phyloP scores from a whole-genome alignment of 2,888 invertebrate genomes.

The Caenorhabditis imperialis region DNA sequence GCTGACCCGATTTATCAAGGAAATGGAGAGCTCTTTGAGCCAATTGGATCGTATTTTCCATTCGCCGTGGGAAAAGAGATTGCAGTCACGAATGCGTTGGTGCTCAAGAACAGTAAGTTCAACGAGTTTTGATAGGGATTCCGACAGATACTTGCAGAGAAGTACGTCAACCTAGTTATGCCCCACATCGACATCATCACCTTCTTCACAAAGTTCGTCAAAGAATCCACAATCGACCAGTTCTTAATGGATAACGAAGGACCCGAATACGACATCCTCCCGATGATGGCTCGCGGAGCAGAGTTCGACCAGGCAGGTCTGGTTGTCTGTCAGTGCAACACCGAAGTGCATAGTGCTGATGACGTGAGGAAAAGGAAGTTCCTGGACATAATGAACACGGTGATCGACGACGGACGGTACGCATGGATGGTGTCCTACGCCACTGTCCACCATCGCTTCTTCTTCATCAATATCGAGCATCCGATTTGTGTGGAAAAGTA shows the following conservation, averaged over 20 bases:
- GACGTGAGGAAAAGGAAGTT: constrained; percentile 34
- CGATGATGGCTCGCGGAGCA: constrained; percentile 46
- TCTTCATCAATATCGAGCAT: constrained; percentile 44
- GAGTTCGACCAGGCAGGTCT: constrained; percentile 44
- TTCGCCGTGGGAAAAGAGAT: constrained; percentile 48
- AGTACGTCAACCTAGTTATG: constrained; percentile 33
- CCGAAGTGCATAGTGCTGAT: constrained; percentile 44
- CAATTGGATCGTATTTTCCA: constrained; percentile 42
- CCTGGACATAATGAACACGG: constrained; percentile 32
- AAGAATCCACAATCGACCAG: constrained; percentile 38
- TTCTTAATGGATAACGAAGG: constrained; percentile 52
- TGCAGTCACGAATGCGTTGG: constrained; percentile 32
- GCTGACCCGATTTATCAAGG: constrained; percentile 47
- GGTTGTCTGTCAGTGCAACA: constrained; percentile 42
- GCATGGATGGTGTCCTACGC: constrained; percentile 40
- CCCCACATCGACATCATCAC: constrained; percentile 54
- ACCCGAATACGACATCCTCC: constrained; percentile 47
- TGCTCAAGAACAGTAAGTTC: constrained; percentile 27
- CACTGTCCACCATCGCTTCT: constrained; percentile 50
- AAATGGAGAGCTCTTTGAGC: constrained; percentile 42
- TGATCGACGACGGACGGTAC: constrained; percentile 45
- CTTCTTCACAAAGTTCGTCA: constrained; percentile 48
- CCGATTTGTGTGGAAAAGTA: constrained; percentile 47
- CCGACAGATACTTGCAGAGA: constrained; percentile 1
- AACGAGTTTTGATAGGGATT: too few relatives aligned